Evolutionary conservation across 2,888 invertebrate species (phyloP), one percentile per base, ranked within the genome.

Genomic region (Brachylomia viminalis): DNA sequence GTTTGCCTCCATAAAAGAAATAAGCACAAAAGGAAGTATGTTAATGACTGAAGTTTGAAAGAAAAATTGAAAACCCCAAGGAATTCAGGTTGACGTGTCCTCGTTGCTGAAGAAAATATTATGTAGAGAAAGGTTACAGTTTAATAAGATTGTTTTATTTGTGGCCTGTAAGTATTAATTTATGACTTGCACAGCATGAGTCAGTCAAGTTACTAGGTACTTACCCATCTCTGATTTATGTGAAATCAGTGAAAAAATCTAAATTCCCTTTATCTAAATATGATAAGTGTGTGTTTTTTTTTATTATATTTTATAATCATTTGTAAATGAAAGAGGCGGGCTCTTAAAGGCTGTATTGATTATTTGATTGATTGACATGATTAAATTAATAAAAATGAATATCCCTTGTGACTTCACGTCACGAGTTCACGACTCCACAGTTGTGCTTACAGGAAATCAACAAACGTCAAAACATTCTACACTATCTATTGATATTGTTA

Each of bases 41-140:
- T 30, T 85, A 75, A 82, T 68, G 58, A 61, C 54, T 45, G 10
- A 27, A 85, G 59, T 85, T 66, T 17, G 45, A 54, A 77, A 72
- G 49, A 47, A 82, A 70, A 69, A 61, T 33, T 68, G 0, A 58
- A 61, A 42, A 59, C 72, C 17, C 49, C 1, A 3, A 30, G 45
- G 80, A 72, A 79, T 70, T 56, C 20, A 72, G 15, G 30, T 54
- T 66, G 42, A 66, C 42, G n/a, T 56, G 47, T 3, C 30, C 10
- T 13, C 7, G 13, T 49, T 33, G 23, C 15, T 69, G 30, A 68
- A 47, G 42, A 38, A 66, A 47, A 61, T 59, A 56, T 45, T 15
- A 49, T 49, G 11, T 49, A 42, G 47, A 11, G 4, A 47, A 49
- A 47, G 8, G 38, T 38, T 27, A 30, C 17, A 27, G 17, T 6